Percentiles rank a stretch among this genome's conserved stretches.
Conservation (phyloP, 2,113 vertebrate species). For the Indicator maculatus region DNA sequence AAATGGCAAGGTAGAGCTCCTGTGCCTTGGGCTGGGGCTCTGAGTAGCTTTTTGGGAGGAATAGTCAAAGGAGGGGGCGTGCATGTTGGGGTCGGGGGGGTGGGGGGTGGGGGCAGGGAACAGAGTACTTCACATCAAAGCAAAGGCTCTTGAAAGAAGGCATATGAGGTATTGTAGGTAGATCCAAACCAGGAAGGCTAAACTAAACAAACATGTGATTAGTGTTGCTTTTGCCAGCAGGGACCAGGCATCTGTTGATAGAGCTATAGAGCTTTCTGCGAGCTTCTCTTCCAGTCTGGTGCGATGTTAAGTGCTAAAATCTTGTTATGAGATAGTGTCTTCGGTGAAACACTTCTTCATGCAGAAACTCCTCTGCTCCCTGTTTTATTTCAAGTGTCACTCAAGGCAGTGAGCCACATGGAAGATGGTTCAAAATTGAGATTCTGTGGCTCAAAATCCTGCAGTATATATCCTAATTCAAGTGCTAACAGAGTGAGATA, state of each 20-base stretch:
- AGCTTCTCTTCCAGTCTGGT: not conserved
- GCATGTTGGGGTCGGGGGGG: fast-evolving
- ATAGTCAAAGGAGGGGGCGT: not conserved
- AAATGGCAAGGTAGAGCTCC: not conserved
- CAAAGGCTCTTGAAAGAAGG: not conserved
- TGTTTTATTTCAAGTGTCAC: constrained; percentile 27
- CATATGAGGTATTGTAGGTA: not conserved
- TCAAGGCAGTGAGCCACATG: not conserved
- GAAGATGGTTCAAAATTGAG: not conserved
- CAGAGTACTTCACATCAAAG: constrained; percentile 33
- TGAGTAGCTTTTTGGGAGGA: not conserved
- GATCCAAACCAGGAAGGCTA: not conserved
- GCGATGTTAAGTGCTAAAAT: not conserved
- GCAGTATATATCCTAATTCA: not conserved
- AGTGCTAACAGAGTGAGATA: not conserved
- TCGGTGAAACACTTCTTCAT: constrained; percentile 1
- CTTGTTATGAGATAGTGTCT: not conserved
- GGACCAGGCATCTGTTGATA: not conserved
- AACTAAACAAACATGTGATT: not conserved
- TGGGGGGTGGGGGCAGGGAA: not conserved
- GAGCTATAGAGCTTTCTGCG: not conserved
- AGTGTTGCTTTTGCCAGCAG: not conserved
- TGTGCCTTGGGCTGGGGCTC: not conserved
- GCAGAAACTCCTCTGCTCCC: not conserved
- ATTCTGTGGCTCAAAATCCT: not conserved